Evolutionary conservation across 2,797 vertebrate species (phyloP).

Genomic region (Chelon auratus): DNA sequence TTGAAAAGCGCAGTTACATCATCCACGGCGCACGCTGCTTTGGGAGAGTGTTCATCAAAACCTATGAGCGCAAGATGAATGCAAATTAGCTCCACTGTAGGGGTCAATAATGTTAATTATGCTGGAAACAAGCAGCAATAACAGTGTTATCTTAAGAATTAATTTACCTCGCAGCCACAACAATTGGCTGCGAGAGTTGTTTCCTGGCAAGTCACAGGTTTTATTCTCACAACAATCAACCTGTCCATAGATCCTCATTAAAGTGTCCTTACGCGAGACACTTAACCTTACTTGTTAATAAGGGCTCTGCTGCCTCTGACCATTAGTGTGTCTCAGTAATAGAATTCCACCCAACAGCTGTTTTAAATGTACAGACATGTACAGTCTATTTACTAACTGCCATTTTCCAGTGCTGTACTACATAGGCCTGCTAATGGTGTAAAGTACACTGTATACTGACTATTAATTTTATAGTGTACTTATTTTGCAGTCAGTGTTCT

Average conservation of each 20-base stretch:
- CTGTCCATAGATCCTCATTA: slow-evolving; percentile 31
- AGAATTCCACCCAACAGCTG: slow-evolving; percentile 6
- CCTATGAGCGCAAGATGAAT: slow-evolving; percentile 32
- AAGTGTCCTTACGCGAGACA: slow-evolving; percentile 42
- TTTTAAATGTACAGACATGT: background rate
- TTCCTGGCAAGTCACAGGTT: slow-evolving; percentile 38
- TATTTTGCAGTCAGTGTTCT: background rate
- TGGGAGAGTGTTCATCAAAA: slow-evolving; percentile 31
- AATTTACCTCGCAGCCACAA: slow-evolving; percentile 40
- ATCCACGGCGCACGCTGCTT: slow-evolving; percentile 8
- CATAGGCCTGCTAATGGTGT: background rate
- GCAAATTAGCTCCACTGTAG: slow-evolving; percentile 30
- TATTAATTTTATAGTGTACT: background rate
- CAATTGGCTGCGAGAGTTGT: slow-evolving; percentile 19
- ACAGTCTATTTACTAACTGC: background rate
- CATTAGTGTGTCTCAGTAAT: background rate
- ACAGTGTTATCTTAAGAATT: slow-evolving; percentile 35
- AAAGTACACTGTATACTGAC: background rate
- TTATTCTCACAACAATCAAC: slow-evolving; percentile 41
- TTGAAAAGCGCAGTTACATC: slow-evolving; percentile 1
- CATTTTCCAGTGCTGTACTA: background rate
- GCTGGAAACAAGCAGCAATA: slow-evolving; percentile 35
- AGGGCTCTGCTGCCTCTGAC: slow-evolving; percentile 5
- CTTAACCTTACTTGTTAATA: slow-evolving; percentile 29
- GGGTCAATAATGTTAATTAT: slow-evolving; percentile 66